Conservation (phyloP, 2,797 vertebrate species). For the Diceros bicornis region DNA sequence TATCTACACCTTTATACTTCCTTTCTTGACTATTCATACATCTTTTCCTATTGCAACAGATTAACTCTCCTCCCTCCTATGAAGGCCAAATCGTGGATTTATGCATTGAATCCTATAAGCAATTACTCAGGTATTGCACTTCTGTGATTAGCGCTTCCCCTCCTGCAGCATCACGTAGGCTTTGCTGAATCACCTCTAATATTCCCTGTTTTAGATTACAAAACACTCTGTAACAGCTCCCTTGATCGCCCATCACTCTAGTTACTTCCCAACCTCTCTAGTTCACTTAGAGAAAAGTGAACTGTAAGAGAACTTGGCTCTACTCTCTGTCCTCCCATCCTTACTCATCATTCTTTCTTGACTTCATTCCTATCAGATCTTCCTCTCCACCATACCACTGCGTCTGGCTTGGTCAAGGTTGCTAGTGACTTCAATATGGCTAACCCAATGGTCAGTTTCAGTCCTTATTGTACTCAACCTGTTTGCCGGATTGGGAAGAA, state of each 20-base stretch:
- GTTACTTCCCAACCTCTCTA: not conserved
- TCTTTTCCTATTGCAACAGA: not conserved
- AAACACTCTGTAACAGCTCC: not conserved
- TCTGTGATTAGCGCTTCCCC: not conserved
- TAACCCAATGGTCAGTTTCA: not conserved
- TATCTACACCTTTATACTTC: not conserved
- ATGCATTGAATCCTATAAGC: no score
- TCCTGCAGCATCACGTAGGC: not conserved
- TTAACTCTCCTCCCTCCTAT: accelerated
- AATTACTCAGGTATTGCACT: not conserved
- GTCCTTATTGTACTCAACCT: not conserved
- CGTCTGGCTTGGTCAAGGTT: no score
- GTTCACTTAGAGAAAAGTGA: not conserved
- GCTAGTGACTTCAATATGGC: not conserved
- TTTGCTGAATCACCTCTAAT: not conserved
- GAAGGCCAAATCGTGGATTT: not conserved
- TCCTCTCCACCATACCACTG: not conserved
- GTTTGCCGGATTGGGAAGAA: not conserved
- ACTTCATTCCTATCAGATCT: not conserved
- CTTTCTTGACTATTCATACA: not conserved
- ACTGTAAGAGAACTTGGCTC: no score
- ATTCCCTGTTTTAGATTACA: no score
- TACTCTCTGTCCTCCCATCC: not conserved
- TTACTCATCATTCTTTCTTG: not conserved
- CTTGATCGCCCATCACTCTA: not conserved